Evolutionary conservation across 2,113 vertebrate species (phyloP), one percentile per base, ranked within the genome.

Genomic region (Microcebus tavaratra): DNA sequence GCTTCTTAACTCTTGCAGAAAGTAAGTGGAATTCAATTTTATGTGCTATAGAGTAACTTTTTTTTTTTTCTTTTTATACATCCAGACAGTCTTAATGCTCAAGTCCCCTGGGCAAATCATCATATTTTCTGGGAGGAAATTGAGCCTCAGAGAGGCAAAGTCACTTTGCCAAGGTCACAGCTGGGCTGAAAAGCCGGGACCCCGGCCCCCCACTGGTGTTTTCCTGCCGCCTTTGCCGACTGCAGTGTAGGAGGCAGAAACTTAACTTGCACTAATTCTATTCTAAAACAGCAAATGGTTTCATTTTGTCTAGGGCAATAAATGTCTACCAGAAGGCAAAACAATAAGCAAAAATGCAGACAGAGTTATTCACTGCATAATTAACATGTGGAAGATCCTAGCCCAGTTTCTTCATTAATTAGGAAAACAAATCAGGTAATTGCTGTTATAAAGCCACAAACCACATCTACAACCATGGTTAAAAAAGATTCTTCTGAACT

Each of bases 241-340:
- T 13, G 31, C 7, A 6, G 23, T 34, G 5, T 61, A 53, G 34
- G 42, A 91, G 34, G 31, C 48, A 31, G 34, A 88, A 63, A 23
- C 45, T 67, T 76, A 36, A 31, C n/a, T 1, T 92, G 36, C 12
- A 55, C 63, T n/a, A 57, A 63, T 84, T 88, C 39, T 78, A 6
- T 42, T 91, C 88, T 94, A 45, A 83, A 88, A 94, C 8, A 72
- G 82, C n/a, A 87, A 81, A 65, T 87, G 57, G 34, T 53, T 95
- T 96, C 76, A 72, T 70, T 76, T 92, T 95, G 83, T 90, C 63
- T 20, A 84, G 84, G 79, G 68, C 92, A 68, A 42, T 90, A 91
- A 53, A 80, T 73, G 61, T 61, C 70, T 36, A 63, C 15, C 55
- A 75, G 90, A 87, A 90, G 84, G 36, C 42, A 88, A 94, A 90